Base-by-base conservation (phyloP, 2,797 vertebrate genomes). In the Paratrypauchen microcephalus region DNA sequence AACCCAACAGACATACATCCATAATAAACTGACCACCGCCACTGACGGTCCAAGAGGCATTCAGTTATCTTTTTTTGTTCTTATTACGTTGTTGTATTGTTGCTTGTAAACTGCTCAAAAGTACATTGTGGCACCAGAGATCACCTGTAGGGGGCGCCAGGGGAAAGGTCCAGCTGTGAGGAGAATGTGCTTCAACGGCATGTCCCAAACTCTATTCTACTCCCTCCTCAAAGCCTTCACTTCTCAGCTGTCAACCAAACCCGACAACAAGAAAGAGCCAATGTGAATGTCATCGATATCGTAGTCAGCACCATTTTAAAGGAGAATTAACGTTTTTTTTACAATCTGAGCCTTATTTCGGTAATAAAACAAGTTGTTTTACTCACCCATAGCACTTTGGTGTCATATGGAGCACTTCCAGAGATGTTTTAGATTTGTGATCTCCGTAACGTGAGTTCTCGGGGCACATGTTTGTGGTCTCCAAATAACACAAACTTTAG, bases 41-140 rank as follows among this genome's bases (percentile, higher is more conserved):
- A 41, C 39, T 41, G 39, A 41, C 13, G 39, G 39, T 41, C 39
- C 60, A 63, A 64, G 76, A 76, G 73, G 75, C 77, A 71, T 79
- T 80, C 70, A 65, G 73, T 66, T 65, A 80, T 75, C 23, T 28
- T 59, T 15, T 15, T 65, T 70, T 61, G 28, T 70, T 71, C 70
- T 65, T 80, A 73, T 70, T 74, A 57, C 74, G 70, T 76, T 50
- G 26, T 45, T 63, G 76, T 79, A 9, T 75, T 60, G 66, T 87
- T 80, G 79, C 70, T 87, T 91, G 90, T 92, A 93, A 93, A 92
- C 92, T 90, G 80, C 77, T 86, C 55, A 75, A 72, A 69, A 72
- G 81, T 79, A 83, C 83, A 82, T 28, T 77, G 80, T 71, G 84
- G 83, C 72, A 72, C 78, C 69, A 70, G 73, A 70, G 2, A 62